Conservation (phyloP, 2,113 vertebrate genomes). For the Alces alces region DNA sequence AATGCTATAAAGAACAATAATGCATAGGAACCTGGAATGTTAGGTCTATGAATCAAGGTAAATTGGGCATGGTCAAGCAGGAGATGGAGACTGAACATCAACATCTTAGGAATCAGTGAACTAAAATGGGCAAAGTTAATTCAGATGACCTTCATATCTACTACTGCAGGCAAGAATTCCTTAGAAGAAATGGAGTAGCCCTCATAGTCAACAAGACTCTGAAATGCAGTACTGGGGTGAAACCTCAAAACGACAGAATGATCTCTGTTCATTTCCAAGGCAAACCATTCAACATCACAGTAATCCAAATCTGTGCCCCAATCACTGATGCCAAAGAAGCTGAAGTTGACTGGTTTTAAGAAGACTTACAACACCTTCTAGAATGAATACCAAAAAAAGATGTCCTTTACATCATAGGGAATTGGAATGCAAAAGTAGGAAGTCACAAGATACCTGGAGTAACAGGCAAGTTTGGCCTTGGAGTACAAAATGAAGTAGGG, state of each 20-base stretch:
- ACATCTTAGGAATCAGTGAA: not conserved
- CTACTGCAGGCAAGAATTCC: not conserved
- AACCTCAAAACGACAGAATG: not conserved
- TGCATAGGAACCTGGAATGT: not conserved
- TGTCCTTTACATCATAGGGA: not conserved
- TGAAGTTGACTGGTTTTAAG: not conserved
- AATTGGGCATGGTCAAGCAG: not conserved
- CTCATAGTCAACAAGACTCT: not conserved
- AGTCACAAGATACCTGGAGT: not conserved
- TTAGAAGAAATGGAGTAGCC: not conserved
- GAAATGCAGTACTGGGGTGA: not conserved
- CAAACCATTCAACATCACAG: not conserved
- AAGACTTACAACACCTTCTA: not conserved
- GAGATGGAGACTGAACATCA: not conserved
- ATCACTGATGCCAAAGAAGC: not conserved
- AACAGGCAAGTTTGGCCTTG: not conserved
- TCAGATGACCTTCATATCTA: not conserved
- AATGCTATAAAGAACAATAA: not conserved
- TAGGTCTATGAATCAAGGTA: not conserved
- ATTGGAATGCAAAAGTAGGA: not conserved
- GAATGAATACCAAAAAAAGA: not conserved
- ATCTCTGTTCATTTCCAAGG: not conserved
- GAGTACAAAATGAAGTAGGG: not conserved
- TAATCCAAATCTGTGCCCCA: not conserved
- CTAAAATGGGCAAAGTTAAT: not conserved